Conservation (phyloP, 2,888 invertebrate species). For the Chymomyza amoena region DNA sequence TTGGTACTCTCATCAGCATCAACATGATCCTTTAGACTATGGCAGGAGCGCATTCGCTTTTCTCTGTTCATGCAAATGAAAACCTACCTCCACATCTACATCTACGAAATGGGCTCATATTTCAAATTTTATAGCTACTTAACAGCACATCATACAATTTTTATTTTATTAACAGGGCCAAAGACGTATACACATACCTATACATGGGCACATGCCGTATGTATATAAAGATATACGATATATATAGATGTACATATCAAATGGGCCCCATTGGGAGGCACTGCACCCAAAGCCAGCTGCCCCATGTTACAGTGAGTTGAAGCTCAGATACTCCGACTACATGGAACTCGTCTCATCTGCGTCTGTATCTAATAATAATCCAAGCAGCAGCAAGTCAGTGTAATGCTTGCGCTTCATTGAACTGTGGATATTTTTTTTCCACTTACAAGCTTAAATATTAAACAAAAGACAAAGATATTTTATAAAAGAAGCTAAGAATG, state of each 20-base stretch:
- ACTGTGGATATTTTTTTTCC: constrained; percentile 19
- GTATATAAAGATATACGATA: not conserved
- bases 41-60: not conserved
- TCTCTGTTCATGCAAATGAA: not conserved
- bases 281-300: constrained; percentile 18
- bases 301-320: constrained; percentile 19
- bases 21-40: constrained; percentile 8
- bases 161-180: constrained; percentile 60
- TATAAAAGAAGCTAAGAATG: not conserved
- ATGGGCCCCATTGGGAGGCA: constrained; percentile 43
- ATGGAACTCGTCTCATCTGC: constrained; percentile 31
- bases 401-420: constrained; percentile 38
- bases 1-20: constrained; percentile 29
- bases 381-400: constrained; percentile 17
- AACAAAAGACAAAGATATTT: constrained; percentile 7
- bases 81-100: constrained; percentile 43
- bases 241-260: constrained; percentile 3
- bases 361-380: constrained; percentile 60
- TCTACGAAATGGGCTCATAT: constrained; percentile 67
- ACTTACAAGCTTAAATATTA: constrained; percentile 24
- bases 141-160: constrained; percentile 72
- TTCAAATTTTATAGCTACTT: constrained; percentile 70
- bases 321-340: not conserved
- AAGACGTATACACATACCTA: constrained; percentile 19
- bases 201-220: not conserved